These are phyloP conservation scores for Stomatorhinus walkeri DNA, from an alignment of 2,797 vertebrate genomes.

Conservation along the genomic window DNA sequence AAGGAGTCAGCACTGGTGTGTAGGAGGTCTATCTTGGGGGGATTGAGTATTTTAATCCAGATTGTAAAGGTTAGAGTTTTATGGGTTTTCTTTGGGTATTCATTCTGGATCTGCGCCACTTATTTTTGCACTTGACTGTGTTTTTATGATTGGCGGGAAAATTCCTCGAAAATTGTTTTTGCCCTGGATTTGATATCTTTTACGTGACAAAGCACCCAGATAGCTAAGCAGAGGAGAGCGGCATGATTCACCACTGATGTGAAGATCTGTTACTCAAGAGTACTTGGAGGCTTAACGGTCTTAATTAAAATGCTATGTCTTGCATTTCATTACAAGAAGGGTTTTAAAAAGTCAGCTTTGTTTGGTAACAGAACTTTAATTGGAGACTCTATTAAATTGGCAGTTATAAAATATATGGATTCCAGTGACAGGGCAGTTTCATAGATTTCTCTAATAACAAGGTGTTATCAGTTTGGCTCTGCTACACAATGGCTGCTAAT, in stretches of 20 bases:
- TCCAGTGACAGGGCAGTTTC: background rate
- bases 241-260: constrained; percentile 17
- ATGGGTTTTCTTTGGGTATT: background rate
- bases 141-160: background rate
- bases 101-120: background rate
- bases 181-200: constrained; percentile 14
- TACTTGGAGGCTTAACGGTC: constrained; percentile 2
- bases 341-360: background rate
- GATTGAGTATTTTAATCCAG: background rate
- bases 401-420: background rate
- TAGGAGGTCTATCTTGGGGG: background rate
- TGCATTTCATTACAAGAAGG: background rate
- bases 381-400: background rate
- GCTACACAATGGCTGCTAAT: background rate
- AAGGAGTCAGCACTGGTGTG: background rate
- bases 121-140: background rate
- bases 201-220: constrained; percentile 12
- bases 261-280: constrained; percentile 2
- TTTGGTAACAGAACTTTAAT: background rate
- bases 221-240: background rate
- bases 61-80: background rate
- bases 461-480: background rate
- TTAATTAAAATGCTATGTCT: constrained; percentile 20
- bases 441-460: background rate
- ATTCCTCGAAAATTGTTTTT: background rate